phyloP scores from a whole-genome alignment of 2,797 vertebrate species.

The Artibeus lituratus region DNA sequence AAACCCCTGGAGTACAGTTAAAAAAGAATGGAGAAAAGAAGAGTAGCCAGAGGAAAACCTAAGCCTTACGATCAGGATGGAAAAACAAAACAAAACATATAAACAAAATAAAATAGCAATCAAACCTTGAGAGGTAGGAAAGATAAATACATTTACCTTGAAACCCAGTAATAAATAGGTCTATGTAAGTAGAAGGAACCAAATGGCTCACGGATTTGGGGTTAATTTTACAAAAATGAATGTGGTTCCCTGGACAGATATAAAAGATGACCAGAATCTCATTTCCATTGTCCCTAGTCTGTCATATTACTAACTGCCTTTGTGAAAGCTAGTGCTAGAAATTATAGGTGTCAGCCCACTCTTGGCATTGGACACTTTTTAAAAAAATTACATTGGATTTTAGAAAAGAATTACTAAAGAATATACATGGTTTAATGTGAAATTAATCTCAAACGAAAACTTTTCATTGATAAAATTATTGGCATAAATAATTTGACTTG shows the following conservation, averaged over 20 bases:
- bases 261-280: neutral
- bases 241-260: neutral
- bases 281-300: neutral
- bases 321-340: neutral
- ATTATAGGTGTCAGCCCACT: neutral
- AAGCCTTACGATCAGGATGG: neutral
- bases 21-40: neutral
- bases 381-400: neutral
- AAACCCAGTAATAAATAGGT: neutral
- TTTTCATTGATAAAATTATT: conserved; percentile 12
- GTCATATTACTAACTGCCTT: neutral
- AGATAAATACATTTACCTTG: neutral
- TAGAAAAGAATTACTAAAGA: neutral
- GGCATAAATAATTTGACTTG: neutral
- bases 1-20: neutral
- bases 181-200: neutral
- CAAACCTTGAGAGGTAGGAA: neutral
- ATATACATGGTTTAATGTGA: neutral
- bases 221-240: neutral
- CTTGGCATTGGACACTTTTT: neutral
- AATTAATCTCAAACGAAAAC: neutral
- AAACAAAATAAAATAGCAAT: neutral
- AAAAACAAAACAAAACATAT: neutral
- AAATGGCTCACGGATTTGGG: neutral
- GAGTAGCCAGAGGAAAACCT: neutral